These are phyloP conservation scores for Poecilia wingei DNA, from an alignment of 2,797 vertebrate genomes.

Conservation along the genomic window DNA sequence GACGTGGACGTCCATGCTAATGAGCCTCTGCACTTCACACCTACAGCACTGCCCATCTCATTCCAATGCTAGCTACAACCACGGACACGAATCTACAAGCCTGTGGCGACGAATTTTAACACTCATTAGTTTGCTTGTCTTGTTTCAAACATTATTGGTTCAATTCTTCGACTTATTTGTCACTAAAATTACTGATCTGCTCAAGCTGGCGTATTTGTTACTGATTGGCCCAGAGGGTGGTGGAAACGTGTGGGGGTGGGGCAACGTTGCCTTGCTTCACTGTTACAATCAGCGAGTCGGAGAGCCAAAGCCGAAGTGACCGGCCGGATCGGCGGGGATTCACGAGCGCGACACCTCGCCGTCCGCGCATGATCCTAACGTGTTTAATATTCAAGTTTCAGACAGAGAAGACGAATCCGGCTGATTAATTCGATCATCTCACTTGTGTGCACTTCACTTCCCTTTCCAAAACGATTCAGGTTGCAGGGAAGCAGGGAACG, in stretches of 20 bases:
- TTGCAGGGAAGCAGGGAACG: conserved; percentile 66
- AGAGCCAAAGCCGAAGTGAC: conserved; percentile 65
- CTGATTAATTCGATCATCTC: conserved; percentile 82
- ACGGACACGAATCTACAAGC: neutral
- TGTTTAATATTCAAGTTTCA: conserved; percentile 75
- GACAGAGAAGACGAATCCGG: conserved; percentile 55
- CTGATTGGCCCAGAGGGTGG: conserved; percentile 69
- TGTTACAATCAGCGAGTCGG: conserved; percentile 55
- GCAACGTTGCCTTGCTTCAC: conserved; percentile 39
- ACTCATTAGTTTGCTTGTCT: conserved; percentile 22
- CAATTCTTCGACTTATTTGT: conserved; percentile 32
- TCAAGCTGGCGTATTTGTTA: conserved; percentile 58
- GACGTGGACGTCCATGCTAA: conserved; percentile 41
- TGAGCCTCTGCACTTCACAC: conserved; percentile 52
- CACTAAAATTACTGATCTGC: conserved; percentile 51
- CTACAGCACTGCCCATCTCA: conserved; percentile 54
- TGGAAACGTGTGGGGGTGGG: conserved; percentile 41
- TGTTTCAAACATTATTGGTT: conserved; percentile 30
- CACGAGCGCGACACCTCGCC: conserved; percentile 42
- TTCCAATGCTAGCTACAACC: conserved; percentile 1
- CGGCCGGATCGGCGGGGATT: conserved; percentile 61
- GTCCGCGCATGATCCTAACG: conserved; percentile 65
- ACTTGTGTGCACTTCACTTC: conserved; percentile 76
- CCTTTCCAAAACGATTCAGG: conserved; percentile 77
- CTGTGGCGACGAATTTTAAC: conserved; percentile 14